Conservation (phyloP, 2,888 invertebrate genomes). For the Tinea pellionella region DNA sequence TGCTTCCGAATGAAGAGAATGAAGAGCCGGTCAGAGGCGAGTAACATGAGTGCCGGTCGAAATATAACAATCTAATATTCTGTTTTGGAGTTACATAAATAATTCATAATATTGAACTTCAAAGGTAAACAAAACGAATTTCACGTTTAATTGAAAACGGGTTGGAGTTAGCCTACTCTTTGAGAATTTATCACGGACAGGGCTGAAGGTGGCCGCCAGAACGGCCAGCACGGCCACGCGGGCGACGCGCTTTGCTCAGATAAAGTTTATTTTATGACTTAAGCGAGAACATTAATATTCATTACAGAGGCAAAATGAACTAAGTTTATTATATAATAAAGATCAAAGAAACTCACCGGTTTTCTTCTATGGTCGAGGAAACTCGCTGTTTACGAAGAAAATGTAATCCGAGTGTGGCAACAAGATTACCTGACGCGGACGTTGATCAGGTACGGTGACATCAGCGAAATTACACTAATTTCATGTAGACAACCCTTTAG, state of each 20-base stretch:
- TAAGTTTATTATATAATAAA: conserved; percentile 64
- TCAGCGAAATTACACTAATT: neutral
- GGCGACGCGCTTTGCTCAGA: conserved; percentile 51
- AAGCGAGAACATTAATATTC: conserved; percentile 65
- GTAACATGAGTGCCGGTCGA: neutral
- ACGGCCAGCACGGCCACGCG: conserved; percentile 1
- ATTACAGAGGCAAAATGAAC: conserved; percentile 61
- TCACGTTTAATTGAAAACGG: conserved; percentile 58
- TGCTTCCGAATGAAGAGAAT: conserved; percentile 2
- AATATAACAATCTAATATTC: conserved; percentile 14
- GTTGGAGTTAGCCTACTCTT: conserved; percentile 55
- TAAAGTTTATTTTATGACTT: conserved; percentile 67
- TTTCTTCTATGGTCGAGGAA: neutral
- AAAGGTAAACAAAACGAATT: conserved; percentile 47
- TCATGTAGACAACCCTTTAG: neutral
- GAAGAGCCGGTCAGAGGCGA: neutral
- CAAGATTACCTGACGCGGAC: neutral
- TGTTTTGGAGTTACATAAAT: conserved; percentile 32
- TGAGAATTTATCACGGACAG: conserved; percentile 40
- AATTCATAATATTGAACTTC: conserved; percentile 53
- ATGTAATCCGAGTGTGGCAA: neutral
- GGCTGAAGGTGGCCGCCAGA: conserved; percentile 1
- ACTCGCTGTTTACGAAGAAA: neutral
- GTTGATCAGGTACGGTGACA: neutral
- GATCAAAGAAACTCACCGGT: conserved; percentile 38